These are phyloP conservation scores for Epiblema foenella DNA, from an alignment of 2,888 invertebrate species.

Conservation along the genomic window DNA sequence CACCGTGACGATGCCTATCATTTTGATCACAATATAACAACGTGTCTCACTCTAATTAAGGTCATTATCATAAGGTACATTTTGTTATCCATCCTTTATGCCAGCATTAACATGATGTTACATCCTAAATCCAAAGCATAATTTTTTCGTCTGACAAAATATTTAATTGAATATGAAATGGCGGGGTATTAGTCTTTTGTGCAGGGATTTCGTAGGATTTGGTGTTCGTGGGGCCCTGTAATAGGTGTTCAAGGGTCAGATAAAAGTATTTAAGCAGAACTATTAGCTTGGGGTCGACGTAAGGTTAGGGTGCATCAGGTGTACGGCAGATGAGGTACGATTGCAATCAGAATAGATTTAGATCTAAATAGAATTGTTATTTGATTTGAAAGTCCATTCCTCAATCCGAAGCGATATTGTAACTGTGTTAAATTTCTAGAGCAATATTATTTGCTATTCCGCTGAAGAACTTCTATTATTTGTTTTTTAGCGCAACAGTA, in stretches of 20 bases:
- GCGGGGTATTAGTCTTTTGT: conserved; percentile 82
- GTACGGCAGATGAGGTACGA: conserved; percentile 59
- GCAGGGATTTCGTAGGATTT: conserved; percentile 75
- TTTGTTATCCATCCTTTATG: conserved; percentile 33
- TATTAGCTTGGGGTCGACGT: conserved; percentile 64
- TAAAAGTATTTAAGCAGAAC: conserved; percentile 72
- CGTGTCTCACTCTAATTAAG: neutral
- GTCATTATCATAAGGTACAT: neutral
- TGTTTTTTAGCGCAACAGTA: too few relatives aligned
- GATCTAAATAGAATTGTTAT: conserved; percentile 32
- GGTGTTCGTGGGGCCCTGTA: conserved; percentile 65
- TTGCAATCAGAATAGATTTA: conserved; percentile 39
- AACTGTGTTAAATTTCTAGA: neutral
- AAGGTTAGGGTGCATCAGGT: conserved; percentile 42
- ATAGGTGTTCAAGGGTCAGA: conserved; percentile 75
- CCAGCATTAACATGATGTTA: conserved; percentile 57
- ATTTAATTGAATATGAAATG: conserved; percentile 91
- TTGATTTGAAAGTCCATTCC: conserved; percentile 20
- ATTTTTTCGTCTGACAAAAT: conserved; percentile 85
- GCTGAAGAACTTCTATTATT: too few relatives aligned
- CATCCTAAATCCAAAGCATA: conserved; percentile 77
- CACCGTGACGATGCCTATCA: neutral
- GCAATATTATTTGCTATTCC: too few relatives aligned
- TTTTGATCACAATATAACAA: neutral
- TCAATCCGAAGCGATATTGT: neutral